phyloP scores from a whole-genome alignment of 2,888 invertebrate genomes.

The Hydrotaea diabolus region DNA sequence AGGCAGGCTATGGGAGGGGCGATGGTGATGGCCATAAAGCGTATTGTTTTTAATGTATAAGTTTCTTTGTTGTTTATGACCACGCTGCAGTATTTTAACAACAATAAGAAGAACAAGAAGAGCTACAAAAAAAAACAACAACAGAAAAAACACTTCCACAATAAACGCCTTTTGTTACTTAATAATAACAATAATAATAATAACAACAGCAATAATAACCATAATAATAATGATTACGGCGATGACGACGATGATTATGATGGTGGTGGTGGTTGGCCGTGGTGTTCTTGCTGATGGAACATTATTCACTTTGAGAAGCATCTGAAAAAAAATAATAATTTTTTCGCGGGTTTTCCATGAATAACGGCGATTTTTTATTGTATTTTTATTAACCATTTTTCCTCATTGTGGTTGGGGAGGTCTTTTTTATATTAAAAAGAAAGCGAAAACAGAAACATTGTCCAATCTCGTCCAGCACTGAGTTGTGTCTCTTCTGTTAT shows the following conservation, averaged over 20 bases:
- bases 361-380: constrained; percentile 27
- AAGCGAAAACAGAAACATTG: not conserved
- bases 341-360: constrained; percentile 1
- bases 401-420: not conserved
- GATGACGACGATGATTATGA: not conserved
- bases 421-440: not conserved
- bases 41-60: constrained; percentile 62
- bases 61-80: constrained; percentile 55
- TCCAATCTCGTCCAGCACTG: not conserved
- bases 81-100: constrained; percentile 3
- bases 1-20: not conserved
- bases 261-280: too few relatives aligned
- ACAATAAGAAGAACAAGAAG: constrained; percentile 12
- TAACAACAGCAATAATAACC: not conserved
- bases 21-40: constrained; percentile 47
- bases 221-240: not conserved
- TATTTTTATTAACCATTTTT: constrained; percentile 25
- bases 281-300: constrained; percentile 1
- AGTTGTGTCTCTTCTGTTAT: not conserved
- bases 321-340: not conserved
- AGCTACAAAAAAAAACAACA: constrained; percentile 7
- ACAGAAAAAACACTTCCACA: constrained; percentile 40
- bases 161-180: constrained; percentile 62
- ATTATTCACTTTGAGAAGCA: not conserved
- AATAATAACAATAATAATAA: constrained; percentile 24